Conservation (phyloP, 1,140 invertebrate genomes). For the Bursaphelenchus mucronatus region DNA sequence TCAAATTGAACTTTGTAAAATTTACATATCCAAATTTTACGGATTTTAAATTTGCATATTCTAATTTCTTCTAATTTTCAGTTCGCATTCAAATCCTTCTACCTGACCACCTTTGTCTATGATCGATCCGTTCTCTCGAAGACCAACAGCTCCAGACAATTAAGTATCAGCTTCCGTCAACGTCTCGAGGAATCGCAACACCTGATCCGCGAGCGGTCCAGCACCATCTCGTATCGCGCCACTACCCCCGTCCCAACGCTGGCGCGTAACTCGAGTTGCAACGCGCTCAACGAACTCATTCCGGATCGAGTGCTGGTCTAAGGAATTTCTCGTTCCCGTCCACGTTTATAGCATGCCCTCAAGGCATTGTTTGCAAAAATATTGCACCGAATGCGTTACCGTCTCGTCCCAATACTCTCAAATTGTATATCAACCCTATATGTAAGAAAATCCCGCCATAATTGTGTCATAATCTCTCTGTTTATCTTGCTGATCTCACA, state of each 20-base stretch:
- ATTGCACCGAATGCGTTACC: too few relatives aligned
- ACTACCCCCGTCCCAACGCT: constrained; percentile 33
- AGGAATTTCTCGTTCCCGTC: too few relatives aligned
- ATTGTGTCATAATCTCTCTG: too few relatives aligned
- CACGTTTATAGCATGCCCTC: too few relatives aligned
- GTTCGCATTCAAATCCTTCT: constrained; percentile 44
- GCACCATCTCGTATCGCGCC: constrained; percentile 29
- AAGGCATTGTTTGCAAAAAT: too few relatives aligned
- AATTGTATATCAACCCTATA: too few relatives aligned
- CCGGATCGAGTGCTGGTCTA: background rate
- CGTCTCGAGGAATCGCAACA: constrained; percentile 31
- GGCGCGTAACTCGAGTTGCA: constrained; percentile 28
- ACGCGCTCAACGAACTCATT: constrained; percentile 21
- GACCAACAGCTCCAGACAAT: constrained; percentile 37
- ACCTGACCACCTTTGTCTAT: constrained; percentile 42
- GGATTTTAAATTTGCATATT: constrained; percentile 4
- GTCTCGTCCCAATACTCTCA: too few relatives aligned
- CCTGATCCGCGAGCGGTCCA: constrained; percentile 34
- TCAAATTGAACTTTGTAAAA: background rate
- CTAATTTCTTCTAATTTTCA: constrained; percentile 23
- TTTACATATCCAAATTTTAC: background rate
- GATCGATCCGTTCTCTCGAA: constrained; percentile 33
- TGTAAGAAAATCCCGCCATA: too few relatives aligned
- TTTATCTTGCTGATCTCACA: too few relatives aligned
- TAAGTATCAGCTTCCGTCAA: constrained; percentile 38